Evolutionary conservation across 2,113 vertebrate genomes (phyloP).

Genomic region (Mus musculus): DNA sequence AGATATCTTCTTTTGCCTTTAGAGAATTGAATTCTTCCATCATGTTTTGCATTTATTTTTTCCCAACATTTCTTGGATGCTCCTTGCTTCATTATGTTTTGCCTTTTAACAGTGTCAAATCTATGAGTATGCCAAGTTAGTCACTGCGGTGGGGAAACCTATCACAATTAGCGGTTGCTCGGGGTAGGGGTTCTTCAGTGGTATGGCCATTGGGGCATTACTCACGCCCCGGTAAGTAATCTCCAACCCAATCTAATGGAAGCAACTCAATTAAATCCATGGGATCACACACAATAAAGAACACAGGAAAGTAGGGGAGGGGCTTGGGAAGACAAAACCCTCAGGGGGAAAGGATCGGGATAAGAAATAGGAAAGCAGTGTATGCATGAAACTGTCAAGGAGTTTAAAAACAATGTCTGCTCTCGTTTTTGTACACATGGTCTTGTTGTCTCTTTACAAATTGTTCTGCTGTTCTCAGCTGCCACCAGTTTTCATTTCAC

Average conservation of each 20-base stretch:
- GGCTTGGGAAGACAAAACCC: background rate
- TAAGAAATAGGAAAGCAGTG: background rate
- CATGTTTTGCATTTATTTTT: background rate
- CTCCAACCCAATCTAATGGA: background rate
- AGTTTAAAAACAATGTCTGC: slow-evolving; percentile 12
- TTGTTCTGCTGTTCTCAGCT: background rate
- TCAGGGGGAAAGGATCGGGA: background rate
- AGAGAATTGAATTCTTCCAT: background rate
- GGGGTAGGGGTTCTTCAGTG: background rate
- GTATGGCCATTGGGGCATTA: background rate
- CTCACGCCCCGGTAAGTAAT: background rate
- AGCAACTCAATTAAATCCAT: background rate
- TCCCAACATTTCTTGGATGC: background rate
- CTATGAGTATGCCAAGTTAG: background rate
- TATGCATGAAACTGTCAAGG: background rate
- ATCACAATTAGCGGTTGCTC: background rate
- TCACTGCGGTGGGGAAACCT: no score
- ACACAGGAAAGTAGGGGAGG: background rate
- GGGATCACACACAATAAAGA: background rate
- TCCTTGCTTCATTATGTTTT: background rate
- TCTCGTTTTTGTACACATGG: background rate
- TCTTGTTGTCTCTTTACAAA: background rate
- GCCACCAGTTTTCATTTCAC: slow-evolving; percentile 1
- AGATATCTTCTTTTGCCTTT: slow-evolving; percentile 48
- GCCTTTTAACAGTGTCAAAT: background rate